Evolutionary conservation across 1,140 invertebrate genomes (phyloP), one percentile per base, ranked within the genome.

Genomic region (Bombyx mori): DNA sequence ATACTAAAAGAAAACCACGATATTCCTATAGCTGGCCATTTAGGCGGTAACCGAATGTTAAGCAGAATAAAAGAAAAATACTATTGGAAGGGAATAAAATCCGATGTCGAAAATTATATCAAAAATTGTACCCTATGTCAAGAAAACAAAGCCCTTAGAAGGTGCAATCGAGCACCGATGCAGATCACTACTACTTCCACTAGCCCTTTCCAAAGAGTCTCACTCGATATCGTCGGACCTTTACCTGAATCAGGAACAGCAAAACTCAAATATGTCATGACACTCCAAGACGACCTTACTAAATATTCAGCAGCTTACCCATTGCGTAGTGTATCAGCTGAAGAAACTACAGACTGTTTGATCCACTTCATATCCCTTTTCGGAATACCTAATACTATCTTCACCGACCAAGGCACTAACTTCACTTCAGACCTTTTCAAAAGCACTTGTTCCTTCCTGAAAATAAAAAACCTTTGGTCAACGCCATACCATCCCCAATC

Each of bases 21-120:
- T n/a, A n/a, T n/a, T n/a, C n/a, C n/a, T n/a, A n/a, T n/a, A n/a
- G n/a, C n/a, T n/a, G n/a, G n/a, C n/a, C n/a, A 70, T 55, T 22
- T 65, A 35, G 62, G 61, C 9, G 22, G 49, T 5, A 55, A 1
- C 8, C 49, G 61, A 50, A 71, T 68, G 63, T 53, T 57, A 7
- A 56, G 52, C 26, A 18, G 56, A 43, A 63, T 71, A 4, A 42
- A 53, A 48, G 62, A 68, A 42, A 55, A 62, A 50, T 71, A 59
- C 54, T 66, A 57, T 50, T 69, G 66, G 66, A 66, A 66, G 58
- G 60, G 61, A 26, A 72, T 72, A 64, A 46, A 58, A 9, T 54
- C 6, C 9, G 66, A 71, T 9, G 53, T 71, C 18, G 62, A 64
- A 54, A 59, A 62, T 44, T 66, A 64, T 57, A 52, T 69, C 0